A percentile compares a stretch with the other conserved stretches of the same genome.
phyloP scores from a whole-genome alignment of 2,888 invertebrate species.

The Pegoplata infirma region DNA sequence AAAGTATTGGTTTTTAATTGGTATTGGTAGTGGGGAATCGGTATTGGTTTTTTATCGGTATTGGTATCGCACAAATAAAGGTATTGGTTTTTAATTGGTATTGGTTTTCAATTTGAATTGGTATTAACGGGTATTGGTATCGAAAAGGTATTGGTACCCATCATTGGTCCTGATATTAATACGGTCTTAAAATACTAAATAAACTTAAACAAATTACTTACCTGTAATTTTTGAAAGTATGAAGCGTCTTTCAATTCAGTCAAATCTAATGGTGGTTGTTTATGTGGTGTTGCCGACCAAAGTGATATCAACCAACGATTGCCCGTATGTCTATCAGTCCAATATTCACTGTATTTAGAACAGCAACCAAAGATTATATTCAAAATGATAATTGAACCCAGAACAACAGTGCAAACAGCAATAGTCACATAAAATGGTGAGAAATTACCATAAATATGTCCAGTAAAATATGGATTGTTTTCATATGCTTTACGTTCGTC shows the following conservation, averaged over 20 bases:
- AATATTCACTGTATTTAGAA: slow-evolving; percentile 88
- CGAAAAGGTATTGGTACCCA: too few species aligned
- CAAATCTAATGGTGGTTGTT: slow-evolving; percentile 88
- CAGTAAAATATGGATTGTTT: slow-evolving; percentile 82
- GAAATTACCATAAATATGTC: slow-evolving; percentile 84
- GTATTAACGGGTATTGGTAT: too few species aligned
- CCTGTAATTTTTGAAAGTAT: slow-evolving; percentile 74
- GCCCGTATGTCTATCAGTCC: slow-evolving; percentile 90
- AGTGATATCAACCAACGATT: slow-evolving; percentile 91
- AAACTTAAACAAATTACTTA: too few species aligned
- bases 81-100: too few species aligned
- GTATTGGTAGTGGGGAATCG: too few species aligned
- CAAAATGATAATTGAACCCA: slow-evolving; percentile 84
- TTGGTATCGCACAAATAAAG: too few species aligned
- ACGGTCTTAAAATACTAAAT: too few species aligned
- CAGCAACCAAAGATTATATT: slow-evolving; percentile 90
- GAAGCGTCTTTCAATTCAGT: slow-evolving; percentile 84
- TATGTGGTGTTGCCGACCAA: slow-evolving; percentile 90
- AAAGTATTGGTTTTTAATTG: too few species aligned
- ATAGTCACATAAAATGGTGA: slow-evolving; percentile 91
- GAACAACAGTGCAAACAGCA: slow-evolving; percentile 86
- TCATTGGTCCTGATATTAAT: too few species aligned
- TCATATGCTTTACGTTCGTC: slow-evolving; percentile 82
- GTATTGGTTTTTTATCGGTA: too few species aligned
- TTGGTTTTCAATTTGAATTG: too few species aligned